Percentiles rank a stretch among this genome's conserved stretches.
These are phyloP conservation scores for Pollimyrus isidori DNA, from an alignment of 2,113 vertebrate species.

Conservation along the genomic window DNA sequence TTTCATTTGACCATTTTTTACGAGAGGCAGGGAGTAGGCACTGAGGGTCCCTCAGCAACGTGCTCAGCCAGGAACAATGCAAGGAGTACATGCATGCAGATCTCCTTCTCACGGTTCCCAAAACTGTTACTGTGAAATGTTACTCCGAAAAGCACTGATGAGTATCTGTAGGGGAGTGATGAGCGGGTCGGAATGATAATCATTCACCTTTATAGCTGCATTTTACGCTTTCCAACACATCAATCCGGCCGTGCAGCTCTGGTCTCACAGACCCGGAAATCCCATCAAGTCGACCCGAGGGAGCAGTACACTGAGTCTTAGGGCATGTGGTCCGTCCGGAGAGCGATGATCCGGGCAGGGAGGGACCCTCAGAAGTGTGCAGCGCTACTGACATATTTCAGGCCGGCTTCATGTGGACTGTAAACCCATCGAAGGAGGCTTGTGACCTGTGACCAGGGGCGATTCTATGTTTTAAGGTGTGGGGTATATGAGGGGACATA, in stretches of 20 bases:
- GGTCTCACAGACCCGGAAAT: not conserved
- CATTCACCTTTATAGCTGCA: not conserved
- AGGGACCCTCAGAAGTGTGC: not conserved
- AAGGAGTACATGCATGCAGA: not conserved
- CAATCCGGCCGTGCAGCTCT: not conserved
- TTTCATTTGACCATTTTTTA: constrained; percentile 77
- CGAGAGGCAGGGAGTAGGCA: constrained; percentile 44
- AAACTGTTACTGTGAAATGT: constrained; percentile 15
- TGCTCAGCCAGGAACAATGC: constrained; percentile 10
- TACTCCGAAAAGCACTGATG: not conserved
- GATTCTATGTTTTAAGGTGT: not conserved
- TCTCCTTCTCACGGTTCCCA: not conserved
- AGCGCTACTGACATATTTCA: not conserved
- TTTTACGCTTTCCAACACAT: not conserved
- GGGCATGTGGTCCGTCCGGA: not conserved
- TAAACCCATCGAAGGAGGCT: not conserved
- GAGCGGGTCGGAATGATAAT: not conserved
- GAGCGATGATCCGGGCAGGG: not conserved
- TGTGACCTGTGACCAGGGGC: not conserved
- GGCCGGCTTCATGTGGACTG: not conserved
- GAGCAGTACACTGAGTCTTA: not conserved
- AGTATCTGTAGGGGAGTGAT: not conserved
- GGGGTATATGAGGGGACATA: not conserved
- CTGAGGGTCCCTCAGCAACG: constrained; percentile 36
- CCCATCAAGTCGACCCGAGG: not conserved